Conservation (phyloP, 64 coral and sea anemone genomes). For the Anthopleura sola region DNA sequence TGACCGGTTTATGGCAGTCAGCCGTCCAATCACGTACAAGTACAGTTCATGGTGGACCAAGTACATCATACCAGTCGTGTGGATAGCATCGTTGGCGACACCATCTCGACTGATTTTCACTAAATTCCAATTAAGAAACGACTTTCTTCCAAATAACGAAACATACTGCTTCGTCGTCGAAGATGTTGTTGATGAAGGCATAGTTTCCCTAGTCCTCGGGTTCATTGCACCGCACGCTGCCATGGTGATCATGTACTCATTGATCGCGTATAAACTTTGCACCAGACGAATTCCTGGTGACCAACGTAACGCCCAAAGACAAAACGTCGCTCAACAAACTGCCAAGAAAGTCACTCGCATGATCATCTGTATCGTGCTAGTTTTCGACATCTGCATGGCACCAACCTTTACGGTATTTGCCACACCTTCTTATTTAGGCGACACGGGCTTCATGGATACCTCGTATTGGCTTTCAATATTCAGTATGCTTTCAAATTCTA, state of each 20-base stretch:
- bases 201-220: neutral
- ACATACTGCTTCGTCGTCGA: neutral
- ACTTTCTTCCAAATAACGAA: neutral
- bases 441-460: neutral
- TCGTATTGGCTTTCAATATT: neutral
- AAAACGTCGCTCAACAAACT: neutral
- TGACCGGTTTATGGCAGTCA: constrained; percentile 33
- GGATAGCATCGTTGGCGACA: neutral
- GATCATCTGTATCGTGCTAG: constrained; percentile 10
- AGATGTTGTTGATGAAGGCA: neutral
- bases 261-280: constrained; percentile 34
- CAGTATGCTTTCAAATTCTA: neutral
- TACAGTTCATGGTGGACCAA: constrained; percentile 24
- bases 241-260: neutral
- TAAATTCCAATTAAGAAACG: neutral
- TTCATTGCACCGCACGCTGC: neutral
- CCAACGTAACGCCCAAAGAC: neutral
- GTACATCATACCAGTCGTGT: constrained; percentile 1
- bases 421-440: neutral
- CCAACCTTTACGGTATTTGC: neutral
- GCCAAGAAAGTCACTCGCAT: constrained; percentile 25
- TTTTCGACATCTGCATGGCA: neutral
- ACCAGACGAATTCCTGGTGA: constrained; percentile 37
- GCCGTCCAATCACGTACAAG: constrained; percentile 18
- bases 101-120: neutral